Evolutionary conservation across 2,797 vertebrate genomes (phyloP), one percentile per base, ranked within the genome.

Genomic region (Gallirallus australis): DNA sequence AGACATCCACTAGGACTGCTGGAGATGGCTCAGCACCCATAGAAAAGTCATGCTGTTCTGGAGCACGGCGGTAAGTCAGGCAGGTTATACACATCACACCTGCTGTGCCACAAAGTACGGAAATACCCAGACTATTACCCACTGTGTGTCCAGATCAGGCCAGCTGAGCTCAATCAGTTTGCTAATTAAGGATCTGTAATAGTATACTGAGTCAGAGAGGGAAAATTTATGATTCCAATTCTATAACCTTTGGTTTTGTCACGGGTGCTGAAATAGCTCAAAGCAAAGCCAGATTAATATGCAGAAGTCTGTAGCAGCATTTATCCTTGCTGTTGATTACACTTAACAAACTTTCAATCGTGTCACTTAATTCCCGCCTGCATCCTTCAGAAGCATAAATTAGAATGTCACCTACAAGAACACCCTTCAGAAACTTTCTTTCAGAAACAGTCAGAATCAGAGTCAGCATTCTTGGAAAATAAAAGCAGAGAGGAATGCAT

Each of bases 271-370:
- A 52, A 63, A n/a, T 33, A 94, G 52, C 56, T 93, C 66, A 66
- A 92, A 95, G 90, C 70, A 86, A 97, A 93, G 40, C 61, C 90
- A 93, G 85, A 95, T 97, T 95, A 94, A 95, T 93, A 95, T 94
- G 93, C 94, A 92, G 82, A 90, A 90, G 92, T 91, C 59, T 73
- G 61, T 92, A 95, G 61, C 64, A 81, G 77, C 90, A 48, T 97
- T 96, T 93, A 94, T 96, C 80, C 77, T 94, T 3, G 1, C 54
- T 86, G 92, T 84, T 96, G 94, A 96, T 97, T 96, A 89, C 94
- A 96, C 93, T 92, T 95, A 96, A 94, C 71, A 94, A 94, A 96
- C 88, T 96, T 95, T 94, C 86, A 77, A 95, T 95, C 93, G 76
- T 79, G 73, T 88, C 63, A 79, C 66, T 96, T 94, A 94, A 95